Evolutionary conservation across 2,797 vertebrate species (phyloP).

Genomic region (Trichosurus vulpecula): DNA sequence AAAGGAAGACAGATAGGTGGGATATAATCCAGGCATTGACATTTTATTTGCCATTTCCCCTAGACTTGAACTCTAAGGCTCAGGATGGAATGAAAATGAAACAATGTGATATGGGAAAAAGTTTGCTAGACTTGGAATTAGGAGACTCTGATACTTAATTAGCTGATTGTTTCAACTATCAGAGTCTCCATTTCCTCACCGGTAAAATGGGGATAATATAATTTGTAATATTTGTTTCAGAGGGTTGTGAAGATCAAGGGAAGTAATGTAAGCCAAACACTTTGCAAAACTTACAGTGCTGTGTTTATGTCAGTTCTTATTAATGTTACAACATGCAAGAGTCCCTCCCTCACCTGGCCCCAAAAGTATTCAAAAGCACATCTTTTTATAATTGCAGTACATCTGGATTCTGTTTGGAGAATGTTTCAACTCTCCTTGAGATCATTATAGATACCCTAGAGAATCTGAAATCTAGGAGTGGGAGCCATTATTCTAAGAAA

Average conservation of each 20-base stretch:
- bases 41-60: not conserved
- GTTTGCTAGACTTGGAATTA: not conserved
- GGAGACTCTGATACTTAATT: not conserved
- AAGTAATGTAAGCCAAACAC: not conserved
- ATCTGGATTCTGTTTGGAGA: not conserved
- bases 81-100: not conserved
- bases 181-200: not conserved
- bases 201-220: not conserved
- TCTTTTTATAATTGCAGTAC: not conserved
- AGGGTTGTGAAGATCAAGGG: not conserved
- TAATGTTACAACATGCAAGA: not conserved
- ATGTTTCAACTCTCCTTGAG: not conserved
- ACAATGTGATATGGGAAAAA: not conserved
- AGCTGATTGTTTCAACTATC: not conserved
- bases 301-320: not conserved
- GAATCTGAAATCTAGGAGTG: not conserved
- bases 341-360: not conserved
- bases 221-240: not conserved
- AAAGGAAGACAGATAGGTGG: not conserved
- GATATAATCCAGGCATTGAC: not conserved
- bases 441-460: not conserved
- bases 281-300: not conserved
- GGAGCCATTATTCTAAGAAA: not conserved
- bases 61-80: not conserved
- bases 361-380: not conserved